phyloP scores from a whole-genome alignment of 2,888 invertebrate genomes.

The Caenorhabditis zanzibari region DNA sequence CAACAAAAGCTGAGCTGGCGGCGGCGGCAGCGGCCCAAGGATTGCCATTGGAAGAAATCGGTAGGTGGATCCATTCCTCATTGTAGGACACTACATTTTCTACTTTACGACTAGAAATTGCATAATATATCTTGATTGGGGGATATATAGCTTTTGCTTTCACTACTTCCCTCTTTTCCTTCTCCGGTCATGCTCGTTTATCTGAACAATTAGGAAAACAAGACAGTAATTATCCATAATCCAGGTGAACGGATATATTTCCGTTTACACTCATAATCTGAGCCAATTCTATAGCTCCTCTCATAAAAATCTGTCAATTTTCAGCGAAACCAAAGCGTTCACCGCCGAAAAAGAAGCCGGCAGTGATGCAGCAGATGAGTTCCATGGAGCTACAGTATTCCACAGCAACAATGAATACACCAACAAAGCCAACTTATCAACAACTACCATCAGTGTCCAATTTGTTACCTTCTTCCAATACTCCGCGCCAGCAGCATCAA shows the following conservation, averaged over 20 bases:
- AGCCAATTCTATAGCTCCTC: background rate
- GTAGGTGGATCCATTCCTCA: constrained; percentile 1
- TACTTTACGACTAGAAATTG: no score
- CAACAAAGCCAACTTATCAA: background rate
- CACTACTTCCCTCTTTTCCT: no score
- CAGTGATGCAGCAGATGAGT: background rate
- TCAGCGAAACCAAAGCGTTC: constrained; percentile 28
- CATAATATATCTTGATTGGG: no score
- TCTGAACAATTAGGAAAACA: no score
- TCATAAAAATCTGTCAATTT: background rate
- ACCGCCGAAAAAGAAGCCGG: constrained; percentile 31
- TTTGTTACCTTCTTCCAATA: background rate
- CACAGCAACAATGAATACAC: background rate
- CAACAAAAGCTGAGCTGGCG: constrained; percentile 5
- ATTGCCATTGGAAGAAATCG: background rate
- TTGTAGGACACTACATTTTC: background rate
- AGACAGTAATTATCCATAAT: no score
- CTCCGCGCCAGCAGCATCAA: background rate
- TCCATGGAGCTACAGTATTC: background rate
- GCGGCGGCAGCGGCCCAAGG: background rate
- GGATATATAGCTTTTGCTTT: no score
- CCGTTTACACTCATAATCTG: background rate
- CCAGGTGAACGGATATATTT: no score
- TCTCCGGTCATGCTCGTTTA: no score
- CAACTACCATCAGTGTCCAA: constrained; percentile 12